These are phyloP conservation scores for Merluccius polli DNA, from an alignment of 2,797 vertebrate species.

Conservation along the genomic window DNA sequence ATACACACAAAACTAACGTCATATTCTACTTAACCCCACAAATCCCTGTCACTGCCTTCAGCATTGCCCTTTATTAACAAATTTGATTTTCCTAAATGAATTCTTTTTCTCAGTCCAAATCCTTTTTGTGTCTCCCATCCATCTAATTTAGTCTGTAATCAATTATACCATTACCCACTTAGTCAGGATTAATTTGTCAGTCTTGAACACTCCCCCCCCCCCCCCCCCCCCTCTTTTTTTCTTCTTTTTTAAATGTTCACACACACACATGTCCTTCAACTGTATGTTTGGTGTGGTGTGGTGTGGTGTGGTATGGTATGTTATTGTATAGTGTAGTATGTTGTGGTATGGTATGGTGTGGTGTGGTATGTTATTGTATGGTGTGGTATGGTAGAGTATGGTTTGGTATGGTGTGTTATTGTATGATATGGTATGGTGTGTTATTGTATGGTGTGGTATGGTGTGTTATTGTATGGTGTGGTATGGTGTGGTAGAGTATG, in stretches of 20 bases:
- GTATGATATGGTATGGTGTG: neutral
- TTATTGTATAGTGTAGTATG: too few species aligned
- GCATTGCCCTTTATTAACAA: neutral
- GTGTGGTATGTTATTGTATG: too few species aligned
- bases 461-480: neutral
- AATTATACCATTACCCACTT: neutral
- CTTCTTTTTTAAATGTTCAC: neutral
- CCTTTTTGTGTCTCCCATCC: neutral
- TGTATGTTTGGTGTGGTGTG: neutral
- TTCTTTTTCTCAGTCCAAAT: neutral
- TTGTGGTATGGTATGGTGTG: too few species aligned
- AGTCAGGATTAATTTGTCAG: conserved; percentile 4
- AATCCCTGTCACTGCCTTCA: neutral
- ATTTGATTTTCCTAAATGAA: conserved; percentile 1
- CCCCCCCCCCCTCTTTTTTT: neutral
- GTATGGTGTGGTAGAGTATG: neutral
- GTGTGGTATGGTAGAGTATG: neutral
- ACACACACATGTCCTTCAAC: neutral
- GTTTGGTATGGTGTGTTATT: neutral
- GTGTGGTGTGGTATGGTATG: too few species aligned
- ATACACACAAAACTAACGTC: neutral
- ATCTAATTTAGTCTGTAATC: neutral
- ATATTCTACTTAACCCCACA: neutral
- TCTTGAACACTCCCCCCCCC: neutral
- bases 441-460: neutral